Base-by-base conservation (phyloP, 2,888 invertebrate species). In the Gastrophysa polygoni region DNA sequence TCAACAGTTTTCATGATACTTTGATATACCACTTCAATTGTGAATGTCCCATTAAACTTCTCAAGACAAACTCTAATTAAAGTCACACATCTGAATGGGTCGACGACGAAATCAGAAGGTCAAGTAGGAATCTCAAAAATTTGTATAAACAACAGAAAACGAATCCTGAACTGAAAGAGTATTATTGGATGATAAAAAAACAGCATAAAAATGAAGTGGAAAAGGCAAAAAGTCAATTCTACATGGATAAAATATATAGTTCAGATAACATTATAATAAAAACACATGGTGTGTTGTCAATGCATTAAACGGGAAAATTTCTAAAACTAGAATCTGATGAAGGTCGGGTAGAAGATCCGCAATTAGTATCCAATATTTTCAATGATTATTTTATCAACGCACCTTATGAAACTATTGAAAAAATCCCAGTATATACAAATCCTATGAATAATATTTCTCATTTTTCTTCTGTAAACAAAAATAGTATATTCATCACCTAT, bases 1-100 rank as follows among this genome's bases (percentile, higher is more conserved):
- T 49, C 49, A 49, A 49, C 49, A 24, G 49, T 49, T 49, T 49
- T 49, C 49, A 49, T 18, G 47, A 48, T 20, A 48, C 47, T 20
- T 16, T 49, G 49, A 24, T 49, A 49, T 49, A 24, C 28, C 20
- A 49, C n/a, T 49, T 28, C 14, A 49, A 49, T 49, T 28, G 49
- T 49, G 49, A 49, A 49, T 49, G 49, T 28, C 49, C 49, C 21
- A 49, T 49, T 24, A 49, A 49, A 49, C 28, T 28, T 49, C n/a
- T n/a, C 20, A 49, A 16, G 8, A 49, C 21, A 49, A 21, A 49
- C 28, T 16, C 21, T 24, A 49, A 49, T 28, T 1, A 49, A 49
- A 49, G 8, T 10, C 8, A n/a, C 28, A 16, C 24, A 24, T 24
- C 49, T 49, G 49, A 21, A 49, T 49, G n/a, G 49, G 49, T 28